A percentile compares a stretch with the other conserved stretches of the same genome.
Conservation (phyloP, 1,140 invertebrate genomes). For the Hyposmocoma kahamanoa region DNA sequence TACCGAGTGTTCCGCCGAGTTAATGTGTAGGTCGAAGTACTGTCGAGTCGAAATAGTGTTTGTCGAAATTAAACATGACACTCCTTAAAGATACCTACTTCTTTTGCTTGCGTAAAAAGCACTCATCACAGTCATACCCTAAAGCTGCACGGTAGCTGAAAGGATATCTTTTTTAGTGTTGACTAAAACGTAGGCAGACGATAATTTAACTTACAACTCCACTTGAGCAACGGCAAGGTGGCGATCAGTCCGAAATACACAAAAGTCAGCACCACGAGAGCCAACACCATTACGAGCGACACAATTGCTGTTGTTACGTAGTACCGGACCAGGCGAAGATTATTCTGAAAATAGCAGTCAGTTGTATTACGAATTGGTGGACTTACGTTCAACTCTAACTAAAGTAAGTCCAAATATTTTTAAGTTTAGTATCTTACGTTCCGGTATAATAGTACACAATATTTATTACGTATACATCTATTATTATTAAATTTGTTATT, state of each 20-base stretch:
- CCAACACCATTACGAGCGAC: conserved; percentile 32
- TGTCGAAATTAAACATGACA: too few relatives aligned
- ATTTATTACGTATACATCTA: neutral
- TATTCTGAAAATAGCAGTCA: conserved; percentile 35
- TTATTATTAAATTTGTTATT: neutral
- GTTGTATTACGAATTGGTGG: neutral
- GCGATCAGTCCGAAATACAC: conserved; percentile 47
- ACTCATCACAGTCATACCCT: too few relatives aligned
- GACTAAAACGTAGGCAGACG: too few relatives aligned
- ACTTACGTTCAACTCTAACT: neutral
- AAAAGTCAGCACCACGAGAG: conserved; percentile 39
- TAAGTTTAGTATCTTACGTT: neutral
- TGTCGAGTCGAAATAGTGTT: too few relatives aligned
- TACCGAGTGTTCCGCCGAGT: too few relatives aligned
- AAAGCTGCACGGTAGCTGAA: too few relatives aligned
- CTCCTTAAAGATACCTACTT: too few relatives aligned
- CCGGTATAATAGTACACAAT: too few relatives aligned
- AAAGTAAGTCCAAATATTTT: neutral
- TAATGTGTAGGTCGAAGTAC: too few relatives aligned
- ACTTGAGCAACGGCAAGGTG: conserved; percentile 39
- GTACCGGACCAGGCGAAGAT: conserved; percentile 30
- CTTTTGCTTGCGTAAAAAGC: too few relatives aligned
- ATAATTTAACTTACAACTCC: conserved; percentile 46
- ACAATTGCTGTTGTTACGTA: conserved; percentile 42
- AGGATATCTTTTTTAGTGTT: too few relatives aligned